phyloP scores from a whole-genome alignment of 2,113 vertebrate genomes.

The Trematomus loennbergii region DNA sequence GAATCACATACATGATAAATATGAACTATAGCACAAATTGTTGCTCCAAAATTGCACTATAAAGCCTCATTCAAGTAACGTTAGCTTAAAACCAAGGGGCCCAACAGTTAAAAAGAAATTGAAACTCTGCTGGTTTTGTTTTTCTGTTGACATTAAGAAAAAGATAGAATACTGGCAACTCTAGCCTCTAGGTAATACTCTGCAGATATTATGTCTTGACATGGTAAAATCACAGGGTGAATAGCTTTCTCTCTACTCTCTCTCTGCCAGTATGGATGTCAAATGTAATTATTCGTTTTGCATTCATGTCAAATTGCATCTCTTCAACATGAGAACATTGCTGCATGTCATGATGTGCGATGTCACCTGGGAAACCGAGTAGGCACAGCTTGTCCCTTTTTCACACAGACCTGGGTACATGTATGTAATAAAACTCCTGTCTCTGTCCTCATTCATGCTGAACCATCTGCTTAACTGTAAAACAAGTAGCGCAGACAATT shows the following conservation, averaged over 20 bases:
- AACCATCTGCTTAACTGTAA: conserved; percentile 41
- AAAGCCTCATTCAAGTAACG: not conserved
- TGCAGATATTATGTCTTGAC: not conserved
- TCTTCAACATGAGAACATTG: not conserved
- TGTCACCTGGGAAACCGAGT: conserved; percentile 19
- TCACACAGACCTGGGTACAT: not conserved
- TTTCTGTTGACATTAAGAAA: not conserved
- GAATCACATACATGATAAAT: not conserved
- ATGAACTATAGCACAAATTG: not conserved
- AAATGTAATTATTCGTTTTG: not conserved
- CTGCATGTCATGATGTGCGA: conserved; percentile 25
- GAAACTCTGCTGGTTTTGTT: not conserved
- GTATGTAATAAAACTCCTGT: conserved; percentile 20
- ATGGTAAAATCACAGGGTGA: not conserved
- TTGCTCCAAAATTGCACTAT: not conserved
- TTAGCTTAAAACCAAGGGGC: not conserved
- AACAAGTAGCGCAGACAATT: conserved; percentile 32
- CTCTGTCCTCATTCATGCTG: conserved; percentile 12
- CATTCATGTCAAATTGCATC: conserved; percentile 12
- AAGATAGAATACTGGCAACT: not conserved
- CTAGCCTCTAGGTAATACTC: not conserved
- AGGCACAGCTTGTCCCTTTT: not conserved
- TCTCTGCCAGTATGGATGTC: not conserved
- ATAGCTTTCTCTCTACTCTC: not conserved
- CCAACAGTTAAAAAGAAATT: not conserved